Evolutionary conservation across 2,113 vertebrate species (phyloP), one percentile per base, ranked within the genome.

Genomic region (Hiodon alosoides): DNA sequence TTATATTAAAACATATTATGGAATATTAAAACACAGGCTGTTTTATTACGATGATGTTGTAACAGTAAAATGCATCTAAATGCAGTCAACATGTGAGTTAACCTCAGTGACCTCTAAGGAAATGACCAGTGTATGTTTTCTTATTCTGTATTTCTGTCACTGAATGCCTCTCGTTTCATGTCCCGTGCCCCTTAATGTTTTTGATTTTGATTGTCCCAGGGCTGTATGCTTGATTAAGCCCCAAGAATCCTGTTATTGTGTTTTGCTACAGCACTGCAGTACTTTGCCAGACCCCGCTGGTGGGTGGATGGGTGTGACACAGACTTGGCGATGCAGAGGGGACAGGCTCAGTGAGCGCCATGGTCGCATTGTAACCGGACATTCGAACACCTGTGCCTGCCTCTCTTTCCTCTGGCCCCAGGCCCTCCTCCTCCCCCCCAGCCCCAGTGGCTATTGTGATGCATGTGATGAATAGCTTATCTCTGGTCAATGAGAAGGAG

Each of bases 401-500:
- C 55, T 11, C 64, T 13, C 47, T 46, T 55, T 8, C 55, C 48
- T 5, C 48, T 60, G 3, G 11, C 11, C 58, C 48, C 51, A 64
- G 53, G 57, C 69, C 13, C 55, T 65, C 75, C 70, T 75, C 4
- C 70, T 11, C 17, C 9, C n/a, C 61, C 10, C 31, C 60, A 46
- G 67, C 60, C 69, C 60, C 46, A 2, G 65, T 47, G 61, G 71
- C 11, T 51, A 50, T 7, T 87, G 93, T 87, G 86, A 96, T 95
- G 93, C 92, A 94, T 90, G 93, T 95, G 90, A 98, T 96, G 94
- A 98, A 94, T 91, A 93, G 92, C 89, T 89, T 93, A 81, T 91
- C 92, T 77, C 76, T 91, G 84, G 84, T 89, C 82, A 91, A 92
- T 75, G 93, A 97, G 83, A 93, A 92, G 53, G 92, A 94, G 87